Base-by-base conservation (phyloP, 2,797 vertebrate species). In the Karalla daura region DNA sequence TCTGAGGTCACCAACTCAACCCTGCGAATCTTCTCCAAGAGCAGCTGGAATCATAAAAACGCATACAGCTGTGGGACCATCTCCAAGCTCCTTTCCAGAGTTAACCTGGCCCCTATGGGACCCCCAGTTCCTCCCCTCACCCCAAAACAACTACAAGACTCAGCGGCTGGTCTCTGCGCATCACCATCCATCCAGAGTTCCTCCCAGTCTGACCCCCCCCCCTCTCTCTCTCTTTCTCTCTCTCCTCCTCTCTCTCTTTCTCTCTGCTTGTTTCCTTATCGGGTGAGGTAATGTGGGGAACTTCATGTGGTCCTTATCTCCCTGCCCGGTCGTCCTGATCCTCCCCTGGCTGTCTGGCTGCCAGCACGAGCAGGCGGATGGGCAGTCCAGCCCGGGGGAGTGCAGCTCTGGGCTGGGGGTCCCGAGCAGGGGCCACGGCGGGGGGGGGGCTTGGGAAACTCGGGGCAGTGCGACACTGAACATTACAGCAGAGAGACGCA, bases 231-330 rank as follows among this genome's bases (percentile, higher is more conserved):
- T 58, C 70, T 59, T 40, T 63, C n/a, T n/a, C n/a, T n/a, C 35
- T 21, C 27, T 62, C n/a, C n/a, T n/a, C n/a, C 55, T 46, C 52
- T 63, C 63, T 53, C 62, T 47, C n/a, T 24, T 64, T 55, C 70
- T 76, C 35, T 25, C 70, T 28, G 79, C 85, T 89, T 70, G 69
- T 84, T 84, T 85, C 90, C 93, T 93, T 94, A 92, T 93, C 90
- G 89, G 89, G 90, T 94, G 93, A 95, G 91, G 92, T 94, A 94
- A 93, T 94, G 91, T 86, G 84, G 87, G 90, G 91, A 93, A 92
- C 93, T 93, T 92, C 86, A 92, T 93, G 91, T 64, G 79, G 86
- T 84, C 73, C 76, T 94, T 94, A 95, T 95, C 93, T 94, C 80
- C 58, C 89, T 68, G 66, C 75, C 76, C 61, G 79, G 79, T 91